Percentiles rank a stretch among this genome's conserved stretches.
These are phyloP conservation scores for Hydractinia echinata DNA, from an alignment of 30 jellyfish, hydroid and myxozoan genomes.

Conservation along the genomic window DNA sequence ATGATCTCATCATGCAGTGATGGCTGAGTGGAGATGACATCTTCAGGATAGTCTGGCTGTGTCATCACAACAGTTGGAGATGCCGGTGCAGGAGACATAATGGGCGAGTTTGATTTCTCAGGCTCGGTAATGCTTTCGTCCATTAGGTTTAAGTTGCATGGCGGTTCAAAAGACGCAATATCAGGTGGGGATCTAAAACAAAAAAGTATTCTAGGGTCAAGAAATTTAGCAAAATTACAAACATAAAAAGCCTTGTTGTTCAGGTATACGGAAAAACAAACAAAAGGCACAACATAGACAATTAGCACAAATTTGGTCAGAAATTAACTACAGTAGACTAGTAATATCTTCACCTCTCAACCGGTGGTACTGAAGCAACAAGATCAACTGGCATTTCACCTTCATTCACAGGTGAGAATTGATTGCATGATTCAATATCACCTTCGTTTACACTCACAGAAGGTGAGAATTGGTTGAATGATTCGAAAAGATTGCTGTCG, in stretches of 20 bases:
- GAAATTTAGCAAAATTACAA: no score
- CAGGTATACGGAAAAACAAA: no score
- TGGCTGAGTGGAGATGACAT: not conserved
- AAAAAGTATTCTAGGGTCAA: no score
- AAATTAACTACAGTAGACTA: not conserved
- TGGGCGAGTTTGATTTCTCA: no score
- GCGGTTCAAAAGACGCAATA: no score
- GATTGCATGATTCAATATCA: not conserved
- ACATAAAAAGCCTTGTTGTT: no score
- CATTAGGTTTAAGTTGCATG: no score
- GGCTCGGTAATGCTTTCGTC: no score
- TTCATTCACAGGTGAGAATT: not conserved
- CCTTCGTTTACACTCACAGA: not conserved
- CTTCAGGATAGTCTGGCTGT: not conserved
- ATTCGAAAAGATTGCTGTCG: not conserved
- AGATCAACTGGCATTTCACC: slow-evolving; percentile 15
- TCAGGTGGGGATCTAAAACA: no score
- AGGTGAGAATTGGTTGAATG: not conserved
- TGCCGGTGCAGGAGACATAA: no score
- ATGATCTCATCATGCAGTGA: slow-evolving; percentile 23
- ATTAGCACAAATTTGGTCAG: no score
- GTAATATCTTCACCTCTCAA: not conserved
- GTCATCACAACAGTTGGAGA: not conserved
- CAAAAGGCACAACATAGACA: no score
- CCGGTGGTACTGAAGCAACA: not conserved